phyloP scores from a whole-genome alignment of 2,113 vertebrate genomes.

The Nerophis lumbriciformis region DNA sequence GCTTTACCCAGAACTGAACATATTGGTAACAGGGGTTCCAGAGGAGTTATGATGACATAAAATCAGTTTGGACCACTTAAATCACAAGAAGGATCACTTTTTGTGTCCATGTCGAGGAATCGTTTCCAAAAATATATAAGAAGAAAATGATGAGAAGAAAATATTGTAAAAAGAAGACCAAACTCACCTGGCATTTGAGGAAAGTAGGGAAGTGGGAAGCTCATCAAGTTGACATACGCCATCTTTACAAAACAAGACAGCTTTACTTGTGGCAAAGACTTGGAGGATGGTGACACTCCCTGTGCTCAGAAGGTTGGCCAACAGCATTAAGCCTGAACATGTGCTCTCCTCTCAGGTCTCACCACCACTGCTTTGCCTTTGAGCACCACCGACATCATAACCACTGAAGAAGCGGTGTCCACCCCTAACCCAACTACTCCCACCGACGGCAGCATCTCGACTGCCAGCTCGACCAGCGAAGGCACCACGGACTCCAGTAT shows the following conservation, averaged over 20 bases:
- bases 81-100: too few species aligned
- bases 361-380: conserved; percentile 46
- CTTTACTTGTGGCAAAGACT: not conserved
- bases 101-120: too few species aligned
- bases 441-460: not conserved
- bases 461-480: not conserved
- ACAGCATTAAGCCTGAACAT: conserved; percentile 21
- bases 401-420: not conserved
- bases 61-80: too few species aligned
- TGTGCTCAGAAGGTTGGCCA: too few species aligned
- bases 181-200: not conserved
- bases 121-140: too few species aligned
- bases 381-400: conserved; percentile 39
- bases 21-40: not conserved
- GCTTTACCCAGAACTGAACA: not conserved
- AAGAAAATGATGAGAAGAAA: too few species aligned
- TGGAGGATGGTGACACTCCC: not conserved
- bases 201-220: not conserved
- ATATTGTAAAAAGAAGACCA: not conserved
- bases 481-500: not conserved
- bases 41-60: not conserved
- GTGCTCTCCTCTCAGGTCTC: conserved; percentile 62
- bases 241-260: not conserved
- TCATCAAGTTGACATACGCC: not conserved
- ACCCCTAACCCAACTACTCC: conserved; percentile 4